phyloP scores from a whole-genome alignment of 2,888 invertebrate genomes.

The Eremobia ochroleuca region DNA sequence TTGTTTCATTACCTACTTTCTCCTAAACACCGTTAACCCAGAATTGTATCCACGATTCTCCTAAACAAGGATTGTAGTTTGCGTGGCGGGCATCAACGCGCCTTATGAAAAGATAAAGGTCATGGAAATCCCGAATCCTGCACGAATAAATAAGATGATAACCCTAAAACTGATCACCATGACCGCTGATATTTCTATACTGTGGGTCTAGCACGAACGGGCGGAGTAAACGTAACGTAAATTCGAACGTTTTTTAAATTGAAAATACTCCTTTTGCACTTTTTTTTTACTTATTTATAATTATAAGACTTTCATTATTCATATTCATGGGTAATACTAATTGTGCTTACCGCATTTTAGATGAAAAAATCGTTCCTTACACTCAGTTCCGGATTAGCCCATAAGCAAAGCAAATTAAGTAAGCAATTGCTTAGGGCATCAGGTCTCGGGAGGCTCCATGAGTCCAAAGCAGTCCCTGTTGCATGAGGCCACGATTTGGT shows the following conservation, averaged over 20 bases:
- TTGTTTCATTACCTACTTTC: conserved; percentile 58
- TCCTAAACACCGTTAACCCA: neutral
- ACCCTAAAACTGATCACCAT: neutral
- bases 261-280: neutral
- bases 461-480: too few species aligned
- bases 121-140: neutral
- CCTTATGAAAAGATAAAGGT: neutral
- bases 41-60: neutral
- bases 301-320: too few species aligned
- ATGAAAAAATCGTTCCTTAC: too few species aligned
- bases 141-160: neutral
- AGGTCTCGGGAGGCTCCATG: too few species aligned
- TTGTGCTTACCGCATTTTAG: neutral
- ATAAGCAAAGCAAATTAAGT: too few species aligned
- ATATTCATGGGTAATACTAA: neutral
- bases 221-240: neutral
- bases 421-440: too few species aligned
- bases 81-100: neutral
- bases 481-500: too few species aligned
- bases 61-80: neutral
- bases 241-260: neutral
- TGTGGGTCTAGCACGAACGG: neutral
- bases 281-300: too few species aligned
- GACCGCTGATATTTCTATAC: neutral
- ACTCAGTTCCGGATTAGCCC: too few species aligned